Evolutionary conservation across 2,113 vertebrate genomes (phyloP).

Genomic region (Hemiscyllium ocellatum): DNA sequence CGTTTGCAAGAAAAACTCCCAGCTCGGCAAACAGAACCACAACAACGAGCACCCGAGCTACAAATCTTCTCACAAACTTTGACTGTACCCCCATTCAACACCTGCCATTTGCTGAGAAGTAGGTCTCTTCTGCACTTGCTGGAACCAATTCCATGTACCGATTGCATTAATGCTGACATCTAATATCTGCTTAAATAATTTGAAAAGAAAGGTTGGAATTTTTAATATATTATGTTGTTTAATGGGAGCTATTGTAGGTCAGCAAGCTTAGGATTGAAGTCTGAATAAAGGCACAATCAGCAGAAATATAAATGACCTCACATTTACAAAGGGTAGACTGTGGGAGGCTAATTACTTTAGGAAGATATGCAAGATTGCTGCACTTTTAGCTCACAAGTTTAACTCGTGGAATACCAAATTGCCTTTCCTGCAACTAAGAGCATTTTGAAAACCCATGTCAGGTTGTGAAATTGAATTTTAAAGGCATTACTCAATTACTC

Average conservation of each 20-base stretch:
- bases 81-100: too few relatives aligned
- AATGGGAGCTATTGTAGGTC: not conserved
- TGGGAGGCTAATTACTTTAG: not conserved
- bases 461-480: not conserved
- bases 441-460: not conserved
- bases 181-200: not conserved
- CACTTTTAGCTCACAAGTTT: not conserved
- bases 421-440: not conserved
- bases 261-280: not conserved
- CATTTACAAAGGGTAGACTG: not conserved
- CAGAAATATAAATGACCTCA: not conserved
- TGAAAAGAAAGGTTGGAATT: not conserved
- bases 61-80: too few relatives aligned
- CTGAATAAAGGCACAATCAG: not conserved
- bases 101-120: too few relatives aligned
- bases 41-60: too few relatives aligned
- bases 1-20: too few relatives aligned
- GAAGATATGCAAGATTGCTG: not conserved
- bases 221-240: not conserved
- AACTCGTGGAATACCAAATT: not conserved
- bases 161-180: too few relatives aligned
- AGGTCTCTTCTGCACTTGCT: too few relatives aligned
- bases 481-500: not conserved
- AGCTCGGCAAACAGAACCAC: too few relatives aligned
- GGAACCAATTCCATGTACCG: too few relatives aligned